Evolutionary conservation across 2,888 invertebrate species (phyloP), one percentile per base, ranked within the genome.

Genomic region (Rugalucina vietnamica): DNA sequence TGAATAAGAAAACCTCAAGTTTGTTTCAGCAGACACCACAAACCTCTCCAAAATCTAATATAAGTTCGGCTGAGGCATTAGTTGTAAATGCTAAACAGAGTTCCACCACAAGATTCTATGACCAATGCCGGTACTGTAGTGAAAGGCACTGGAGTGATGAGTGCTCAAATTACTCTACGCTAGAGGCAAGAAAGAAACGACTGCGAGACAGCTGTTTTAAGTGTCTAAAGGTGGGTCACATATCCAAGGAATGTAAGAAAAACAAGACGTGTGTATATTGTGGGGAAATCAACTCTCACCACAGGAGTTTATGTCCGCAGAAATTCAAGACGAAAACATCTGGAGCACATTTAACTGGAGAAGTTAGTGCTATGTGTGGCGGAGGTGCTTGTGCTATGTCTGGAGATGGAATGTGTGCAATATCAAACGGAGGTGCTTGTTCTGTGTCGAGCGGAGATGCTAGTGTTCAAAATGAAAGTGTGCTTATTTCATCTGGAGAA

Each of bases 121-220:
- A 49, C n/a, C n/a, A 60, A n/a, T 60, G 60, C n/a, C 8, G 60
- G 29, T 60, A 27, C 10, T 60, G 60, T 29, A 29, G n/a, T 10
- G n/a, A 60, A 8, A n/a, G n/a, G n/a, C n/a, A n/a, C n/a, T n/a
- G n/a, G n/a, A n/a, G n/a, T n/a, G n/a, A n/a, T n/a, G n/a, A 8
- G 29, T 60, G 12, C 8, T 21, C n/a, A n/a, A n/a, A 60, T 8
- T 34, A 32, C 50, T 21, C 54, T 49, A 37, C 43, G 32, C 70
- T 54, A 32, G 77, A 77, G n/a, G 65, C 14, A 49, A 49, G 50
- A 49, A 49, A 49, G 50, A n/a, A 49, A 49, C 50, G n/a, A 49
- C n/a, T 49, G n/a, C 14, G n/a, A 49, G 50, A n/a, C n/a, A 14
- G 50, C n/a, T 49, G 50, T 49, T 49, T 49, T 49, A 49, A 49